Conservation (phyloP, 2,113 vertebrate species). For the Aphelocoma coerulescens region DNA sequence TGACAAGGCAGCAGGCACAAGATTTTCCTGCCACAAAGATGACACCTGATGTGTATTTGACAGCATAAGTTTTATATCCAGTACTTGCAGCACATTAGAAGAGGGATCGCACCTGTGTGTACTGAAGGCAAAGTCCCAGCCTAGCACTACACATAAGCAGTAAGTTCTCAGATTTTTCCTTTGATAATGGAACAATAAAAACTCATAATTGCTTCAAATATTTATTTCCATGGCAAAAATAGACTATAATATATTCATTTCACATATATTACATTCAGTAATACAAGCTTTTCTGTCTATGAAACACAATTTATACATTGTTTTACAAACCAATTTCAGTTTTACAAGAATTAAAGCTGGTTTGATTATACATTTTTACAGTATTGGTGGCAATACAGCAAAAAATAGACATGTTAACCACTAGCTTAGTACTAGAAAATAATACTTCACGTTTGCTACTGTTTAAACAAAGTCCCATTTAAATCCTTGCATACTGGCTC, state of each 20-base stretch:
- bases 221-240: conserved; percentile 81
- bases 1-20: not conserved
- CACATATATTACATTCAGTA: conserved; percentile 77
- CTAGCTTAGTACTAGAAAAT: conserved; percentile 64
- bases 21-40: not conserved
- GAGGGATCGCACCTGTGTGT: not conserved
- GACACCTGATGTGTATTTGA: not conserved
- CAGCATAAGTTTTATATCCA: not conserved
- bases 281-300: conserved; percentile 68
- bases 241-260: conserved; percentile 75
- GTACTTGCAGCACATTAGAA: not conserved
- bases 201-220: conserved; percentile 57
- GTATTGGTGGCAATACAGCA: conserved; percentile 54
- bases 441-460: conserved; percentile 48
- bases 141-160: not conserved
- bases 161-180: not conserved
- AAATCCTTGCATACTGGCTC: conserved; percentile 28
- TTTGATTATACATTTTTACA: conserved; percentile 72
- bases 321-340: conserved; percentile 68
- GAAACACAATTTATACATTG: conserved; percentile 71
- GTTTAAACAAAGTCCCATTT: conserved; percentile 24
- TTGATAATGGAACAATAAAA: not conserved
- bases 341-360: conserved; percentile 69
- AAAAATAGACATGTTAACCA: conserved; percentile 36
- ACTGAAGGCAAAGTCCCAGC: not conserved